These are phyloP conservation scores for Craniophora ligustri DNA, from an alignment of 2,888 invertebrate genomes.

Conservation along the genomic window DNA sequence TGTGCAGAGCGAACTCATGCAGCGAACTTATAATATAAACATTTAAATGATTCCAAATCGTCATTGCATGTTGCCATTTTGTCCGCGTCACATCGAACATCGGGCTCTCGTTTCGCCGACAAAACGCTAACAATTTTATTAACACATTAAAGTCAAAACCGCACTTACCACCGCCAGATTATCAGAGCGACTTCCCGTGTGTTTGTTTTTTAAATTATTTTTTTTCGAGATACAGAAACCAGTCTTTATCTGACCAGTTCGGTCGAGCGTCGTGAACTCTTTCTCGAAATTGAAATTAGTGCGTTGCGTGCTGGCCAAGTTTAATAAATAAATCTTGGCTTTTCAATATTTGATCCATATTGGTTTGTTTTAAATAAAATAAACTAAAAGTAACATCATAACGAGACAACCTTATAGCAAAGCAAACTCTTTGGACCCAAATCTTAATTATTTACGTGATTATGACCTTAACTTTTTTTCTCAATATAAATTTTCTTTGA, in stretches of 20 bases:
- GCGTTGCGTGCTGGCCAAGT: conserved; percentile 62
- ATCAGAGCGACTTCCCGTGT: conserved; percentile 85
- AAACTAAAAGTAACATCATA: no score
- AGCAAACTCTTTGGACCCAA: no score
- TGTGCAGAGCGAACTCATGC: conserved; percentile 52
- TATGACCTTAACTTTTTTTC: no score
- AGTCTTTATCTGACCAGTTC: conserved; percentile 80
- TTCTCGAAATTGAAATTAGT: conserved; percentile 75
- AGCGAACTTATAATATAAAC: conserved; percentile 54
- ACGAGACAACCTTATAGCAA: no score
- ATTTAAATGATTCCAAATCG: conserved; percentile 42
- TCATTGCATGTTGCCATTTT: conserved; percentile 62
- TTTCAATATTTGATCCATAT: conserved; percentile 26
- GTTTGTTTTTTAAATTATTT: conserved; percentile 73
- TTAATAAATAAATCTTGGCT: conserved; percentile 51
- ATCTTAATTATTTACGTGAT: no score
- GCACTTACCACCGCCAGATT: conserved; percentile 85
- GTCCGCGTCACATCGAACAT: conserved; percentile 66
- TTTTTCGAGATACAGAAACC: conserved; percentile 83
- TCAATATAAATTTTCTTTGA: no score
- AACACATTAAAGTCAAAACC: conserved; percentile 88
- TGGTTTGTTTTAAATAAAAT: not conserved
- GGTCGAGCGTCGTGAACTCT: conserved; percentile 71
- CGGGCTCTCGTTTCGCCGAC: conserved; percentile 75
- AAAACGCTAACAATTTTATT: conserved; percentile 87